phyloP scores from a whole-genome alignment of 2,113 vertebrate genomes.

The Carassius gibelio region DNA sequence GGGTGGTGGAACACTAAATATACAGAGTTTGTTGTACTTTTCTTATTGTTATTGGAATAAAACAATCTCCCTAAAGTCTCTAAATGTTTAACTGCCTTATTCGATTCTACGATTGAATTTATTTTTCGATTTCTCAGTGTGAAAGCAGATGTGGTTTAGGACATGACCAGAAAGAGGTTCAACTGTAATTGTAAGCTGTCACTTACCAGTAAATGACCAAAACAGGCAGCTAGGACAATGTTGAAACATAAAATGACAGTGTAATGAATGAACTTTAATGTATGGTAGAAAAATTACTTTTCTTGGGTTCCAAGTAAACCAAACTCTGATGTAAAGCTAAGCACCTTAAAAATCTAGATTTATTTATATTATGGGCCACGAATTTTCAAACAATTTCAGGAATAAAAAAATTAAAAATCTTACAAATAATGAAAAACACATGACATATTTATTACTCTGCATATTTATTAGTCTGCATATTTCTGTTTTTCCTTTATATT shows the following conservation, averaged over 20 bases:
- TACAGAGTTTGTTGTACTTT: not conserved
- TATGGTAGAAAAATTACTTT: not conserved
- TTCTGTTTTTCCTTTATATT: not conserved
- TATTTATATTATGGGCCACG: too few relatives aligned
- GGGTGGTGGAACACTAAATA: not conserved
- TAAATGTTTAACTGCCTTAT: not conserved
- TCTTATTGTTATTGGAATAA: not conserved
- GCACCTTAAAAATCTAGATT: too few relatives aligned
- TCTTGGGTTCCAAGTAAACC: not conserved
- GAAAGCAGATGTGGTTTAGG: slow-evolving; percentile 52
- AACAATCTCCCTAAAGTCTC: not conserved
- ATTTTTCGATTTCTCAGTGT: not conserved
- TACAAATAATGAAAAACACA: not conserved
- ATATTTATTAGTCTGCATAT: not conserved
- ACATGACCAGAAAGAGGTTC: not conserved
- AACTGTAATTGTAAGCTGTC: slow-evolving; percentile 34
- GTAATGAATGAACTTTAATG: not conserved
- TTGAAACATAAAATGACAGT: not conserved
- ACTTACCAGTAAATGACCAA: not conserved
- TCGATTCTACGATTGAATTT: not conserved
- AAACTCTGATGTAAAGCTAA: too few relatives aligned
- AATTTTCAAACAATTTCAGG: not conserved
- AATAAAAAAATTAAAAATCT: not conserved
- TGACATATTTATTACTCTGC: not conserved
- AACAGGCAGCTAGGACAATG: not conserved